These are phyloP conservation scores for Talpa occidentalis DNA, from an alignment of 2,113 vertebrate species.

Conservation along the genomic window DNA sequence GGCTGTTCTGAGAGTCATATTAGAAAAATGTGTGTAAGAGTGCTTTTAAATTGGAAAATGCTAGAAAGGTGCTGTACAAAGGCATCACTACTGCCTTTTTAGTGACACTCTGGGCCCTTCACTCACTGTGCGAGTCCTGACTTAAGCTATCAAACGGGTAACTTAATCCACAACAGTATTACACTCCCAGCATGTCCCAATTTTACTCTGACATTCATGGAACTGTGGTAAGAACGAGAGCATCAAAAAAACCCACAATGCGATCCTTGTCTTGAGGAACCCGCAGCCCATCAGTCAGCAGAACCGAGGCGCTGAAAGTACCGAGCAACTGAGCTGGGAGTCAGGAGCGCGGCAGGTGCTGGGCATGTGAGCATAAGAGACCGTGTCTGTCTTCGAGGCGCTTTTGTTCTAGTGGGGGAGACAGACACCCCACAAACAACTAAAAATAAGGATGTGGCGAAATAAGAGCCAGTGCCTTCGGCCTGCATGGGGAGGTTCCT, in stretches of 20 bases:
- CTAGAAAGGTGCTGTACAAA: background rate
- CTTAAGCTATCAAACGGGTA: background rate
- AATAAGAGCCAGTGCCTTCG: no score
- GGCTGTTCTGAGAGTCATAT: background rate
- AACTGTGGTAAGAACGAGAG: background rate
- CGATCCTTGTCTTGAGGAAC: background rate
- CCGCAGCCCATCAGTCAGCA: background rate
- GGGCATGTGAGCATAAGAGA: background rate
- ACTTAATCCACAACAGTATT: background rate
- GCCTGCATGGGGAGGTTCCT: background rate
- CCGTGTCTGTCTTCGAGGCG: accelerated
- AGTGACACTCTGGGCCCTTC: background rate
- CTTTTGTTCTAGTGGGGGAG: background rate
- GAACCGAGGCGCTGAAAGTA: background rate
- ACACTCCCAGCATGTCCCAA: background rate
- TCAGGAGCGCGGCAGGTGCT: accelerated
- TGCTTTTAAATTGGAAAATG: background rate
- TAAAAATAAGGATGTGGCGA: background rate
- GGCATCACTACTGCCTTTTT: background rate
- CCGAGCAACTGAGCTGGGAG: background rate
- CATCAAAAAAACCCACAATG: background rate
- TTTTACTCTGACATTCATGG: background rate
- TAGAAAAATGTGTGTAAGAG: background rate
- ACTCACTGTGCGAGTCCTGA: background rate
- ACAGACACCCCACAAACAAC: background rate